Evolutionary conservation across 2,888 invertebrate species (phyloP).

Genomic region (Sepiola atlantica): DNA sequence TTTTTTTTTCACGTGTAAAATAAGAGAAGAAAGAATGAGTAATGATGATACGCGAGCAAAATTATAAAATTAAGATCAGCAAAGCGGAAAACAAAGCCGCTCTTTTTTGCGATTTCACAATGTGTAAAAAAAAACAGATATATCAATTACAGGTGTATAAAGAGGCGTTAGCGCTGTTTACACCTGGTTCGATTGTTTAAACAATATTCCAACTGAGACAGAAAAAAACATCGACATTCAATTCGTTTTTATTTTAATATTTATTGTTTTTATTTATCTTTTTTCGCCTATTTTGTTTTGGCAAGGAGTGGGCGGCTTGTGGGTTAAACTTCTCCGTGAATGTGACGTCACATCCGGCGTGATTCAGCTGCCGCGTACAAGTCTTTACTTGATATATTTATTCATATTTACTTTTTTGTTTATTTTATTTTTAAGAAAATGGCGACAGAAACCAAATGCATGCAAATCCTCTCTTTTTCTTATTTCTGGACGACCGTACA

Average conservation of each 20-base stretch:
- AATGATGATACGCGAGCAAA: neutral
- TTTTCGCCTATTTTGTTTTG: neutral
- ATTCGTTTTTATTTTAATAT: neutral
- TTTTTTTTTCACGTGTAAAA: neutral
- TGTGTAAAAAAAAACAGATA: neutral
- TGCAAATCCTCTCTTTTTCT: neutral
- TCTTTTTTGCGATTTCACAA: neutral
- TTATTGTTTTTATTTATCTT: neutral
- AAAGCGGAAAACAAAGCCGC: neutral
- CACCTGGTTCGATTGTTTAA: neutral
- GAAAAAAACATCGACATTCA: neutral
- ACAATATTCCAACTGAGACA: neutral
- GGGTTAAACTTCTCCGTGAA: neutral
- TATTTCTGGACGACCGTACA: neutral
- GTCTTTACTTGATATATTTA: neutral
- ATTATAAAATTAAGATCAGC: neutral
- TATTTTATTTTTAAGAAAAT: neutral
- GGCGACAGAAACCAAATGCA: neutral
- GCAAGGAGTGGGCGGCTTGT: neutral
- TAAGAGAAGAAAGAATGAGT: neutral
- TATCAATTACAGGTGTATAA: conserved; percentile 1
- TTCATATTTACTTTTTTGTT: neutral
- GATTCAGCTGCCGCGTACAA: neutral
- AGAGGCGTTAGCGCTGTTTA: neutral
- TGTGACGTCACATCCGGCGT: conserved; percentile 20